A percentile compares a stretch with the other conserved stretches of the same genome.
Conservation (phyloP, 2,113 vertebrate species). For the Leucopsar rothschildi region DNA sequence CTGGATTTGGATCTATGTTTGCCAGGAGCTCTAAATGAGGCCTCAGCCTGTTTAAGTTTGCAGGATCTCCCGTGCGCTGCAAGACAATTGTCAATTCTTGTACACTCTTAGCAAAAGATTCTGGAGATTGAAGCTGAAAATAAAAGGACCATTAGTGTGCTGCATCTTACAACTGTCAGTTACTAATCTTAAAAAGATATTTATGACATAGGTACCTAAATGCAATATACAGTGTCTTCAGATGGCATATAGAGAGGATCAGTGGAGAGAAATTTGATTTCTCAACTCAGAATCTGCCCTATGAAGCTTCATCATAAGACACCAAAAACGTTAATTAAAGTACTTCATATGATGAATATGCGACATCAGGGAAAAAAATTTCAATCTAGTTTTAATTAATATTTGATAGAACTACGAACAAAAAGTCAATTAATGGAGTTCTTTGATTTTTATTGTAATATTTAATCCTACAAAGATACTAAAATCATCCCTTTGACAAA, state of each 20-base stretch:
- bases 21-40: slow-evolving; percentile 91
- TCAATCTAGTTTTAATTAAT: neutral
- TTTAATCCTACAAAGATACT: neutral
- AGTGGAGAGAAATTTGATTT: slow-evolving; percentile 66
- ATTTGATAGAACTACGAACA: neutral
- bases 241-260: slow-evolving; percentile 69
- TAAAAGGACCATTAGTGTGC: neutral
- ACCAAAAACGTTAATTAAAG: neutral
- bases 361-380: neutral
- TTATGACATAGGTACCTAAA: neutral
- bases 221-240: slow-evolving; percentile 66
- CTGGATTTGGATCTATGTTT: slow-evolving; percentile 95
- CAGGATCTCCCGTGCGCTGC: slow-evolving; percentile 93
- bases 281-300: slow-evolving; percentile 84
- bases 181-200: neutral
- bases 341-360: neutral
- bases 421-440: neutral
- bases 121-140: slow-evolving; percentile 90
- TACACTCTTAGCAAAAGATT: slow-evolving; percentile 96
- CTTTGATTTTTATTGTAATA: neutral
- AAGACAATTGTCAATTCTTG: slow-evolving; percentile 96
- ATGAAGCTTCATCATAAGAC: slow-evolving; percentile 80
- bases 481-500: slow-evolving; percentile 59
- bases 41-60: slow-evolving; percentile 91
- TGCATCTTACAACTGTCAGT: neutral